These are phyloP conservation scores for Pomacea maculata DNA, from an alignment of 1,140 invertebrate species.

Conservation along the genomic window DNA sequence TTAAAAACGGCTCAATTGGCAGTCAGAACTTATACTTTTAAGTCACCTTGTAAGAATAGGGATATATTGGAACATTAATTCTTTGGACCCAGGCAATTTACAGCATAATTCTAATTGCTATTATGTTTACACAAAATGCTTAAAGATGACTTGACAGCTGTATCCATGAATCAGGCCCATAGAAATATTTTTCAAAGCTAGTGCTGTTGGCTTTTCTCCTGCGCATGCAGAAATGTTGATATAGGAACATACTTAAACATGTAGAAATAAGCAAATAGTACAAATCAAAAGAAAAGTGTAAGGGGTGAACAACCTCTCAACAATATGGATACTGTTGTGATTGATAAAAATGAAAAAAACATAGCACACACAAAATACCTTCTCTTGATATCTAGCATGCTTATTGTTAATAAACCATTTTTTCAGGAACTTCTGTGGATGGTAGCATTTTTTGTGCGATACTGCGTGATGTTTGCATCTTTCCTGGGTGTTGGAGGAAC, in stretches of 20 bases:
- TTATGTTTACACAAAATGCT: no score
- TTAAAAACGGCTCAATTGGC: no score
- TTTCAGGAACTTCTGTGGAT: conserved; percentile 58
- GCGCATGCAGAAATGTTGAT: background rate
- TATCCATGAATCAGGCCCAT: no score
- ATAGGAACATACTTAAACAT: background rate
- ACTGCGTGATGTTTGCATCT: conserved; percentile 45
- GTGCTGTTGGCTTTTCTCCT: background rate
- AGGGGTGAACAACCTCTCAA: background rate
- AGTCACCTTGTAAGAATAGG: no score
- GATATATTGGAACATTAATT: background rate
- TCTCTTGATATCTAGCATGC: background rate
- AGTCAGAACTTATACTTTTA: no score
- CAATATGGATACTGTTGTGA: background rate
- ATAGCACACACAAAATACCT: no score
- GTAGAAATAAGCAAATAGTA: background rate
- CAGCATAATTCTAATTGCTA: no score
- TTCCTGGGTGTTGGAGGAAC: conserved; percentile 51
- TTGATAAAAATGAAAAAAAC: background rate
- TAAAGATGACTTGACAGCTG: no score
- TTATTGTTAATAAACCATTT: background rate
- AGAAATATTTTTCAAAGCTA: background rate
- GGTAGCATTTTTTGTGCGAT: conserved; percentile 53
- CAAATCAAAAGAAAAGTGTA: background rate
- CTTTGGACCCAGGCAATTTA: no score